These are phyloP conservation scores for Atrina japonica DNA, from an alignment of 2,888 invertebrate species.

Conservation along the genomic window DNA sequence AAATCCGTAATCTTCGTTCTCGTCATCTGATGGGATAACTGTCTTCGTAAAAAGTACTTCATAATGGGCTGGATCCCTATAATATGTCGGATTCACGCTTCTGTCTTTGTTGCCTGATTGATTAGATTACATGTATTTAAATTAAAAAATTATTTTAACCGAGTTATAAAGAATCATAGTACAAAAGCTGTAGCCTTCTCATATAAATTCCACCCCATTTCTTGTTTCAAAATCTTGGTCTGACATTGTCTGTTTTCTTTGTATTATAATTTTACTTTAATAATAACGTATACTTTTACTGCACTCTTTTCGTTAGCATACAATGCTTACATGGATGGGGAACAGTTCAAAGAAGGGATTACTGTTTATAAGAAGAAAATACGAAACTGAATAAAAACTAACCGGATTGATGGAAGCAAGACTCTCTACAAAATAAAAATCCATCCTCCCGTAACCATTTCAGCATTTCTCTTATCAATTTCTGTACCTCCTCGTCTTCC, in stretches of 20 bases:
- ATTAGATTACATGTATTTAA: neutral
- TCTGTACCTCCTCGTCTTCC: slow-evolving; percentile 81
- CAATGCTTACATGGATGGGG: too few relatives aligned
- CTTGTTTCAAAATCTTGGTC: too few relatives aligned
- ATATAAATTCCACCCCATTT: too few relatives aligned
- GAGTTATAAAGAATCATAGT: too few relatives aligned
- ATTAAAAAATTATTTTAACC: neutral
- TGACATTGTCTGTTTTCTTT: too few relatives aligned
- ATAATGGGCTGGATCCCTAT: slow-evolving; percentile 81
- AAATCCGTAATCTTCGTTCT: slow-evolving; percentile 66
- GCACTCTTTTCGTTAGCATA: too few relatives aligned
- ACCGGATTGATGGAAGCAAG: slow-evolving; percentile 83
- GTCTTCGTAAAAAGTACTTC: slow-evolving; percentile 73
- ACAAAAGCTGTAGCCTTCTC: too few relatives aligned
- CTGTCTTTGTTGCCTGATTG: slow-evolving; percentile 66
- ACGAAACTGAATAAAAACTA: too few relatives aligned
- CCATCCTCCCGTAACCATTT: slow-evolving; percentile 82
- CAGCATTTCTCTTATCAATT: slow-evolving; percentile 81
- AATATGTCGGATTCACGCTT: slow-evolving; percentile 76
- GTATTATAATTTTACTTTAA: too few relatives aligned
- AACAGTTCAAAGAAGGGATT: too few relatives aligned
- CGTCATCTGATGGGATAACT: slow-evolving; percentile 57
- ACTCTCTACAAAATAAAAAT: slow-evolving; percentile 82
- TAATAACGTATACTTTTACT: too few relatives aligned
- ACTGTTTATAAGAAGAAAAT: too few relatives aligned